A percentile compares a stretch with the other conserved stretches of the same genome.
Evolutionary conservation across 2,888 invertebrate species (phyloP).

Genomic region (Aproaerema taeniolella): DNA sequence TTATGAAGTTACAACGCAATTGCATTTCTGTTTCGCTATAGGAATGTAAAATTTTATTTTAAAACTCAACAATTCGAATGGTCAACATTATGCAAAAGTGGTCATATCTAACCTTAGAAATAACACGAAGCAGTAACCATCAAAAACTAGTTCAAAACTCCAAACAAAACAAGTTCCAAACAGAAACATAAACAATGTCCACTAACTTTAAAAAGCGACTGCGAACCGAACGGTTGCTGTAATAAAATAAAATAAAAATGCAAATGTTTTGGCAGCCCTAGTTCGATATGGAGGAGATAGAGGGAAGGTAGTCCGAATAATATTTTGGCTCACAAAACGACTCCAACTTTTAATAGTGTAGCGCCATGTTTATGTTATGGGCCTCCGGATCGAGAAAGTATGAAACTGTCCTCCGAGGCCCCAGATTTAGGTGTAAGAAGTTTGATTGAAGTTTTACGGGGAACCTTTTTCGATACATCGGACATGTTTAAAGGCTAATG

Average conservation of each 20-base stretch:
- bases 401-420: constrained; percentile 39
- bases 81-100: too few relatives aligned
- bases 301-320: constrained; percentile 72
- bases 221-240: constrained; percentile 30
- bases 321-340: constrained; percentile 76
- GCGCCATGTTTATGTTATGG: constrained; percentile 72
- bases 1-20: too few relatives aligned
- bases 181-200: constrained; percentile 11
- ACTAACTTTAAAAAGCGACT: constrained; percentile 38
- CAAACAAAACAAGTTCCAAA: constrained; percentile 6
- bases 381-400: constrained; percentile 46
- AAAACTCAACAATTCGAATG: too few relatives aligned
- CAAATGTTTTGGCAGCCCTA: constrained; percentile 63
- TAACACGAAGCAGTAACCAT: too few relatives aligned
- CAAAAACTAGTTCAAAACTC: too few relatives aligned
- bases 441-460: constrained; percentile 30
- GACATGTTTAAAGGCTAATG: too few relatives aligned
- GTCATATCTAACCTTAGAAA: too few relatives aligned
- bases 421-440: constrained; percentile 28
- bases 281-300: constrained; percentile 47
- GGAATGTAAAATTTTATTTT: too few relatives aligned
- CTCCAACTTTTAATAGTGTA: constrained; percentile 77
- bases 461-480: constrained; percentile 4
- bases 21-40: too few relatives aligned
- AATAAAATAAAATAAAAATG: constrained; percentile 62